A percentile compares a stretch with the other conserved stretches of the same genome.
Conservation (phyloP, 2,797 vertebrate species). For the Malurus leucopterus region DNA sequence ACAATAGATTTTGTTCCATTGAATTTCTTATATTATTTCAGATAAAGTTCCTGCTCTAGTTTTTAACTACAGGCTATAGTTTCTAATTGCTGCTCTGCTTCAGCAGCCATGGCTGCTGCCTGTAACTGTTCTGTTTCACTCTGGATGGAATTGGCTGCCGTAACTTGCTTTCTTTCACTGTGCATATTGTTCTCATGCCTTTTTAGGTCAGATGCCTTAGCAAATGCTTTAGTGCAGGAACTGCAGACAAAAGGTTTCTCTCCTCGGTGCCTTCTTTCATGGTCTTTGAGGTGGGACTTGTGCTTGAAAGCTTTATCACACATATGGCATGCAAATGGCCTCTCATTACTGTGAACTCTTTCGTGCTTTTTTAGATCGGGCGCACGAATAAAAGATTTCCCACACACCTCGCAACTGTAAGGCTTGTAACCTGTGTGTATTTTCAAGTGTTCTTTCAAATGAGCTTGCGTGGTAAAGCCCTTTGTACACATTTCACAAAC, state of each 20-base stretch:
- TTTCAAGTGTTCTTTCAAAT: conserved; percentile 97
- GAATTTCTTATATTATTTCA: not conserved
- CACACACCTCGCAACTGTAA: conserved; percentile 94
- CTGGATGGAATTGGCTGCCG: conserved; percentile 84
- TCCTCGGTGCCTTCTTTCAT: conserved; percentile 92
- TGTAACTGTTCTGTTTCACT: conserved; percentile 95
- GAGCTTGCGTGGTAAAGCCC: conserved; percentile 95
- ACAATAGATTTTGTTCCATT: not conserved
- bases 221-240: conserved; percentile 97
- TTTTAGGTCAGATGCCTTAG: conserved; percentile 96
- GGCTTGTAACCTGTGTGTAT: conserved; percentile 97
- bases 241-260: conserved; percentile 96
- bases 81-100: conserved; percentile 92
- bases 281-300: conserved; percentile 98
- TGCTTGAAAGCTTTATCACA: conserved; percentile 99
- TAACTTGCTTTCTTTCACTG: conserved; percentile 91
- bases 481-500: conserved; percentile 97
- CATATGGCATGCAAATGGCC: conserved; percentile 95
- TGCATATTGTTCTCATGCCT: conserved; percentile 98
- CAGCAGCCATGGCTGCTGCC: conserved; percentile 94
- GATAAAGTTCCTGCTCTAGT: not conserved
- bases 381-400: conserved; percentile 94
- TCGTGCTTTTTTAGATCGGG: conserved; percentile 97
- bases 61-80: conserved; percentile 83
- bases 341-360: conserved; percentile 95